phyloP scores from a whole-genome alignment of 1,140 invertebrate species.

The Coboldia fuscipes region DNA sequence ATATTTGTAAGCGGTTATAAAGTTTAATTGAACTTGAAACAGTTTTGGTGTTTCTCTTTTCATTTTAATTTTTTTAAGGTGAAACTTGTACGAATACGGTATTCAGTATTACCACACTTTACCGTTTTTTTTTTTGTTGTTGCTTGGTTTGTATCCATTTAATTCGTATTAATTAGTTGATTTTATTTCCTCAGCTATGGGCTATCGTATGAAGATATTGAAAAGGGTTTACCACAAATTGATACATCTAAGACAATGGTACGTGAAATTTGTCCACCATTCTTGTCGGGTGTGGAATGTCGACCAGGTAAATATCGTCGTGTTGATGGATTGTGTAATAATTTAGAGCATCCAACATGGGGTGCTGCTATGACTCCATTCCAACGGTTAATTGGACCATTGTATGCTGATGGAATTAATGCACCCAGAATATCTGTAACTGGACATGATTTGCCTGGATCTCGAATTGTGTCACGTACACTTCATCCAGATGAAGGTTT shows the following conservation, averaged over 20 bases:
- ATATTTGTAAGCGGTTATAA: too few relatives aligned
- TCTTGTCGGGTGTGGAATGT: constrained; percentile 70
- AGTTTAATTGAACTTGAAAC: too few relatives aligned
- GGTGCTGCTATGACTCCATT: constrained; percentile 69
- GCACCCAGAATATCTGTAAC: constrained; percentile 53
- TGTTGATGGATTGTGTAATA: constrained; percentile 82
- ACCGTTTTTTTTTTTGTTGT: constrained; percentile 8
- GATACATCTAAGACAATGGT: constrained; percentile 79
- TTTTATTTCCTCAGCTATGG: constrained; percentile 71
- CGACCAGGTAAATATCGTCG: constrained; percentile 74
- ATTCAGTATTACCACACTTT: background rate
- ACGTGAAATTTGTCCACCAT: constrained; percentile 68
- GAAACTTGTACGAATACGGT: too few relatives aligned
- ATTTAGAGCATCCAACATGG: constrained; percentile 76
- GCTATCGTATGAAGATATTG: constrained; percentile 62
- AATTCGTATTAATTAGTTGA: too few relatives aligned
- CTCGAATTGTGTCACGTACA: constrained; percentile 64
- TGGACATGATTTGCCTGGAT: constrained; percentile 51
- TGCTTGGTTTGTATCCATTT: too few relatives aligned
- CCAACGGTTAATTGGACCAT: constrained; percentile 51
- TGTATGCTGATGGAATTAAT: constrained; percentile 61
- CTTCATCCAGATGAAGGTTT: constrained; percentile 81
- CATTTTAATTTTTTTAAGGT: too few relatives aligned
- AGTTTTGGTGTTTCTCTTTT: too few relatives aligned
- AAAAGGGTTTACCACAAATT: constrained; percentile 68